Conservation (phyloP, 2,797 vertebrate genomes). For the Lophura swinhoii region DNA sequence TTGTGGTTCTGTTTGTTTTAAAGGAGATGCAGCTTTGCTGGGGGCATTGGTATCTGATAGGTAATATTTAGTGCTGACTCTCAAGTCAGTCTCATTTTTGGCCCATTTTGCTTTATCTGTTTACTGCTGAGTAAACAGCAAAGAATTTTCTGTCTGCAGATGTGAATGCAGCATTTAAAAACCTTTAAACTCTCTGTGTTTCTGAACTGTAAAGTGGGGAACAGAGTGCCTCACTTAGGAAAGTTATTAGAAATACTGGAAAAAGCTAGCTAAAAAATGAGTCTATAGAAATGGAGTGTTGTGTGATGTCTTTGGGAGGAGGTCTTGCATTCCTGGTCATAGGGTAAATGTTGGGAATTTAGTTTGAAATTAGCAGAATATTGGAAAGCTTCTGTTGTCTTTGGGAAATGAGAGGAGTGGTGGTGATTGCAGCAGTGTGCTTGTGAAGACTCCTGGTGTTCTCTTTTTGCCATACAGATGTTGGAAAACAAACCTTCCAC, state of each 20-base stretch:
- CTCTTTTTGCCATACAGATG: background rate
- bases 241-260: background rate
- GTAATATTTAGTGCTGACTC: background rate
- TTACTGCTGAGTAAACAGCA: background rate
- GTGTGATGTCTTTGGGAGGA: background rate
- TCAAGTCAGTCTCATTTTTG: background rate
- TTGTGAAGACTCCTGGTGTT: background rate
- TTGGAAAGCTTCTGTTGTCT: background rate
- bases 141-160: background rate
- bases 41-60: background rate
- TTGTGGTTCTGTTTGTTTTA: background rate
- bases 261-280: background rate
- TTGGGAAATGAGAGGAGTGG: background rate
- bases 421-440: background rate
- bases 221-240: background rate
- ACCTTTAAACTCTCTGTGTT: background rate
- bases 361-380: background rate
- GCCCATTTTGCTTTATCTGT: background rate
- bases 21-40: background rate
- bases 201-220: background rate
- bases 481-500: background rate
- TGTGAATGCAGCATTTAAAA: background rate
- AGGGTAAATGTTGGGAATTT: background rate
- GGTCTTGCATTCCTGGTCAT: background rate
- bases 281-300: background rate